Evolutionary conservation across 2,797 vertebrate species (phyloP).

Genomic region (Gouania willdenowi): DNA sequence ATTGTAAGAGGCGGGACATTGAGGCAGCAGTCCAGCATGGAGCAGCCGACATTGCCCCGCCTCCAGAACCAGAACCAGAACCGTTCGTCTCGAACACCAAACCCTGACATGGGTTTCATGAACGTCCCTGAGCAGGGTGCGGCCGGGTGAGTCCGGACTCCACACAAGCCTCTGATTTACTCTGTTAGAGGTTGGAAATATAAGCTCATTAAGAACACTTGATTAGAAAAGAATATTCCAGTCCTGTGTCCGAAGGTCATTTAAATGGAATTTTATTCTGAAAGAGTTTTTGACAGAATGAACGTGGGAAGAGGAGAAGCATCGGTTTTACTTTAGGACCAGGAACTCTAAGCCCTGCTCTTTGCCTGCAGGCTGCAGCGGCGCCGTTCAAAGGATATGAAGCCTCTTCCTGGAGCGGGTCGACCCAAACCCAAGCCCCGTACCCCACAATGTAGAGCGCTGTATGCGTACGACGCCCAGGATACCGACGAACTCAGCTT

Average conservation of each 20-base stretch:
- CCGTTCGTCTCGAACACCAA: no score
- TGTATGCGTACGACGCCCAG: constrained; percentile 84
- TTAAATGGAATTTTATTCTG: no score
- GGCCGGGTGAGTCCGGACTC: constrained; percentile 79
- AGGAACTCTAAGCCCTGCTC: constrained; percentile 3
- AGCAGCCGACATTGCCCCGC: constrained; percentile 80
- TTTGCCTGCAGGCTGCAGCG: constrained; percentile 67
- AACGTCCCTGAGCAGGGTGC: constrained; percentile 81
- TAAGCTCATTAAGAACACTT: no score
- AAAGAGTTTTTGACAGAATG: no score
- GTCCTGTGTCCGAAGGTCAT: no score
- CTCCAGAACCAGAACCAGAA: constrained; percentile 40
- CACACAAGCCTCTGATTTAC: no score
- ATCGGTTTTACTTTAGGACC: no score
- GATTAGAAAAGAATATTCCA: no score
- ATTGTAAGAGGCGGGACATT: constrained; percentile 66
- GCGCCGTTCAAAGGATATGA: constrained; percentile 76
- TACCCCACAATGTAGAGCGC: constrained; percentile 72
- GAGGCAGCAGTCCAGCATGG: constrained; percentile 76
- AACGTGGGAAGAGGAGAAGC: no score
- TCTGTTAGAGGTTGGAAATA: no score
- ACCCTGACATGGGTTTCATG: constrained; percentile 83
- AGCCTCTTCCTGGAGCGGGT: constrained; percentile 73
- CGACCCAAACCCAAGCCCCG: constrained; percentile 75
- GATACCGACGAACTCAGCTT: constrained; percentile 87